These are phyloP conservation scores for Meriones unguiculatus DNA, from an alignment of 2,113 vertebrate species.

Conservation along the genomic window DNA sequence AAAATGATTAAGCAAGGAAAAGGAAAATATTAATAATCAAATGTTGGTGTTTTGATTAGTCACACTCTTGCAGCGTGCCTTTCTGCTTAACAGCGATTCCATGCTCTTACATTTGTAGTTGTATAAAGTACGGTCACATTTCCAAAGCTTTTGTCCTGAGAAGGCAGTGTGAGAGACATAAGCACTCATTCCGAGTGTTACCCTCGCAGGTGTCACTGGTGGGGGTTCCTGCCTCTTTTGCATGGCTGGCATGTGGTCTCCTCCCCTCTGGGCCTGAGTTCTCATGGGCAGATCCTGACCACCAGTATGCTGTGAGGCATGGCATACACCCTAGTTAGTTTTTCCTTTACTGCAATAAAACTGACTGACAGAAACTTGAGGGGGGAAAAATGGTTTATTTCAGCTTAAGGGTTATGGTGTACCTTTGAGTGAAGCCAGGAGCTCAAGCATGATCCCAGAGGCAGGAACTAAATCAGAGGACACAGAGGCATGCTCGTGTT, in stretches of 20 bases:
- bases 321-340: background rate
- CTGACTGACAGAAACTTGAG: background rate
- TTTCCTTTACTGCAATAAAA: background rate
- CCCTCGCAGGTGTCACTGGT: background rate
- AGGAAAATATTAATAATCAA: background rate
- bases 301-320: no score
- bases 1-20: background rate
- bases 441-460: background rate
- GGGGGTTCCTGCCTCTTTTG: background rate
- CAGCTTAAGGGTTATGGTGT: background rate
- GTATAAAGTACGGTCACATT: background rate
- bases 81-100: accelerated
- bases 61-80: no score
- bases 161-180: background rate
- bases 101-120: no score
- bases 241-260: background rate
- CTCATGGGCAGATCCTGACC: background rate
- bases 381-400: background rate
- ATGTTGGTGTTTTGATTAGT: background rate
- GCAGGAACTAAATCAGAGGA: background rate
- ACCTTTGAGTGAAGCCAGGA: background rate
- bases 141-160: background rate
- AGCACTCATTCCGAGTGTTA: no score
- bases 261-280: background rate
- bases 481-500: background rate